Percentiles rank a stretch among this genome's conserved stretches.
Conservation (phyloP, 2,888 invertebrate species). For the Eilema griseolum region DNA sequence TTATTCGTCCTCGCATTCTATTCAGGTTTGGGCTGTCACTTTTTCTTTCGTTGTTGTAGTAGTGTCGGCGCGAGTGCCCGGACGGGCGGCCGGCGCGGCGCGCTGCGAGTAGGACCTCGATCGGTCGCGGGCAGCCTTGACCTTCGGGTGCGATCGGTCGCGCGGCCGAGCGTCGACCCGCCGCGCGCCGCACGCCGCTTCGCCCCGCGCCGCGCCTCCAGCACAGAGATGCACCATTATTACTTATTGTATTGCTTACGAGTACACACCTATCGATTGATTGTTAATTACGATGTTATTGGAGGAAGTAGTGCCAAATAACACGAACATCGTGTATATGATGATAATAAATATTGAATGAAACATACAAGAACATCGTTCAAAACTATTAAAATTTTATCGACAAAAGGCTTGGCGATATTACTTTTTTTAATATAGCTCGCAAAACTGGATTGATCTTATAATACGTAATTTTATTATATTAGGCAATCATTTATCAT, state of each 20-base stretch:
- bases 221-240: slow-evolving; percentile 56
- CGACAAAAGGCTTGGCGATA: neutral
- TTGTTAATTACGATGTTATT: slow-evolving; percentile 24
- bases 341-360: slow-evolving; percentile 20
- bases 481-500: slow-evolving; percentile 6
- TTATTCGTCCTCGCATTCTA: slow-evolving; percentile 84
- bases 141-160: slow-evolving; percentile 83
- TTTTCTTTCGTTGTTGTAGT: slow-evolving; percentile 82
- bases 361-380: neutral
- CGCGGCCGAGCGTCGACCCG: slow-evolving; percentile 81
- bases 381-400: slow-evolving; percentile 6
- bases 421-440: slow-evolving; percentile 1
- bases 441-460: slow-evolving; percentile 12
- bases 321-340: slow-evolving; percentile 3
- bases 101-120: slow-evolving; percentile 69
- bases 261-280: slow-evolving; percentile 43
- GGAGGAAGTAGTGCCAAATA: slow-evolving; percentile 15
- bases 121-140: slow-evolving; percentile 79
- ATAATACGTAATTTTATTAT: neutral
- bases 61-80: slow-evolving; percentile 41
- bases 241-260: slow-evolving; percentile 31
- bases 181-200: slow-evolving; percentile 51
- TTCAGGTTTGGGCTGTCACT: slow-evolving; percentile 86
- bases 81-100: slow-evolving; percentile 19
- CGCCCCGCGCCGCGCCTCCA: slow-evolving; percentile 58